Evolutionary conservation across 1,140 invertebrate species (phyloP).

Genomic region (Nilaparvata lugens): DNA sequence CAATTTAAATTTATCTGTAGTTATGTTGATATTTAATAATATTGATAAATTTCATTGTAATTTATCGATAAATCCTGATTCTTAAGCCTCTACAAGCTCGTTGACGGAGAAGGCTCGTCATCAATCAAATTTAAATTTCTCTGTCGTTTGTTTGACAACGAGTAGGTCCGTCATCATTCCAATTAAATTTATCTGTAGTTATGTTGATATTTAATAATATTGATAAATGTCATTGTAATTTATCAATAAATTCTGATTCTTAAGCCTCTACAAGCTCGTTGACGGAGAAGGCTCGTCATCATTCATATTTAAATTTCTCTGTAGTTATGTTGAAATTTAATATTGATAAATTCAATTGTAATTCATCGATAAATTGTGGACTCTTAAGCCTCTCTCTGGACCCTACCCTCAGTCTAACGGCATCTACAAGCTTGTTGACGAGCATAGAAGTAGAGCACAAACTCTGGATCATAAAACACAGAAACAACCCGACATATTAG

Average conservation of each 20-base stretch:
- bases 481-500: too few species aligned
- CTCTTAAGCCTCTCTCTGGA: neutral
- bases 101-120: constrained; percentile 73
- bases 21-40: too few species aligned
- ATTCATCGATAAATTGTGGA: constrained; percentile 34
- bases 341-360: constrained; percentile 1
- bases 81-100: constrained; percentile 82
- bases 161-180: too few species aligned
- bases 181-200: too few species aligned
- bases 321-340: neutral
- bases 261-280: constrained; percentile 83
- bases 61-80: constrained; percentile 95
- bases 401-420: too few species aligned
- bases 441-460: too few species aligned
- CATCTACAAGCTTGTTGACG: neutral
- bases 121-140: constrained; percentile 48
- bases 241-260: constrained; percentile 95
- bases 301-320: constrained; percentile 43
- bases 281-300: constrained; percentile 69
- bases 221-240: too few species aligned
- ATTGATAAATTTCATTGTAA: too few species aligned
- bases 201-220: too few species aligned
- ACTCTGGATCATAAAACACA: too few species aligned
- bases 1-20: too few species aligned
- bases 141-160: too few species aligned